A percentile compares a stretch with the other conserved stretches of the same genome.
Evolutionary conservation across 2,888 invertebrate genomes (phyloP).

Genomic region (Eupithecia tripunctaria): DNA sequence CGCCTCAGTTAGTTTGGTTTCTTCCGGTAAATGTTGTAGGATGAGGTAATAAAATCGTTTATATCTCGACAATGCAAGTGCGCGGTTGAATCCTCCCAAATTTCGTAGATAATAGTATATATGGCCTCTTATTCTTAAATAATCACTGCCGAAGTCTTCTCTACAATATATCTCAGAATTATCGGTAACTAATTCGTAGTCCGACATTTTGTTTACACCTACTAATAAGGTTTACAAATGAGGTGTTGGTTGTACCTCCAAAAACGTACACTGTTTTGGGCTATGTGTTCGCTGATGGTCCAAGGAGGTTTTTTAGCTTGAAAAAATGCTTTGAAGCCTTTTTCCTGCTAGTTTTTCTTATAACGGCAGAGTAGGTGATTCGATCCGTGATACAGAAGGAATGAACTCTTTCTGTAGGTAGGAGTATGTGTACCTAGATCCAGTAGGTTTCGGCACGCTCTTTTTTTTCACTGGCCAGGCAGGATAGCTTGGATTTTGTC

Average conservation of each 20-base stretch:
- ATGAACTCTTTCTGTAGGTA: not conserved
- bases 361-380: too few species aligned
- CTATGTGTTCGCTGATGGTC: not conserved
- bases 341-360: too few species aligned
- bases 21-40: not conserved
- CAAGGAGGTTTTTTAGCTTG: not conserved
- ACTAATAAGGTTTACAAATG: not conserved
- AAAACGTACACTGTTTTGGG: not conserved
- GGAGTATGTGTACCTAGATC: not conserved
- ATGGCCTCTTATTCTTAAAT: not conserved
- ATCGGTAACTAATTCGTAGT: not conserved
- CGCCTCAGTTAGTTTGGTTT: not conserved
- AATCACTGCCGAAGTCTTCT: not conserved
- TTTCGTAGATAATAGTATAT: not conserved
- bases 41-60: not conserved
- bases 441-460: not conserved
- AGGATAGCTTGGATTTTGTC: not conserved
- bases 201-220: not conserved
- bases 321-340: not conserved
- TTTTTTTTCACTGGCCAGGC: not conserved
- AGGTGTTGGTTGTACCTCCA: not conserved
- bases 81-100: not conserved
- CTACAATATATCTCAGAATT: not conserved
- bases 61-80: not conserved
- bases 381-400: not conserved